Base-by-base conservation (phyloP, 2,888 invertebrate species). In the Nemurella pictetii region DNA sequence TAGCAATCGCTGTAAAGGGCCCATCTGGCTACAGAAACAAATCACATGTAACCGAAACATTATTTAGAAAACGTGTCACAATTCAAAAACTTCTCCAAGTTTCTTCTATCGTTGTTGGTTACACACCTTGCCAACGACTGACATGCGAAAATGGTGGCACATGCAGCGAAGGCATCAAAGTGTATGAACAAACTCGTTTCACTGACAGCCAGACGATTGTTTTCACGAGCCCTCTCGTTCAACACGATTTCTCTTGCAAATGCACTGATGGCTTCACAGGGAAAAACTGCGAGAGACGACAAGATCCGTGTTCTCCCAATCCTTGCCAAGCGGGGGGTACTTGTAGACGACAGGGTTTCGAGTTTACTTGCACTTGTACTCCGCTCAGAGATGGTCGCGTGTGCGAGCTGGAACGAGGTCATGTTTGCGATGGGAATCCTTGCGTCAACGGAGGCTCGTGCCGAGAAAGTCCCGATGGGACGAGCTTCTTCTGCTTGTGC, bases 391-490 rank as follows among this genome's bases (percentile, higher is more conserved):
- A 97, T 89, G 98, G 98, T 0, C 95, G 95, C 89, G 92, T 94
- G 32, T 98, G 98, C 89, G 97, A 98, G 89, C 89, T 94, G 84
- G 96, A 97, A 89, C 93, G 95, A 87, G 96, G 96, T 36, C 96
- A 97, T 88, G 95, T 95, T 0, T 98, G 98, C 89, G 95, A 95
- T 83, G 94, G 93, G 83, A 96, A 95, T 89, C 97, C 97, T 0
- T 98, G 98, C 89, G 94, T 94, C 88, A 98, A 98, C 89, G 97
- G 97, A 9, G 98, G 98, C 0, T 96, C 97, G 0, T 98, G 98
- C 88, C 94, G 96, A 87, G 96, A 96, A 89, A 96, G 96, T 89
- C 94, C 96, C 0, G 97, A 97, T 88, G 95, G 96, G 80, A 95
- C 95, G 32, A 95, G 96, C 35, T 98, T 96, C 93, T 97, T 97